These are phyloP conservation scores for Falco cherrug DNA, from an alignment of 2,797 vertebrate species.

Conservation along the genomic window DNA sequence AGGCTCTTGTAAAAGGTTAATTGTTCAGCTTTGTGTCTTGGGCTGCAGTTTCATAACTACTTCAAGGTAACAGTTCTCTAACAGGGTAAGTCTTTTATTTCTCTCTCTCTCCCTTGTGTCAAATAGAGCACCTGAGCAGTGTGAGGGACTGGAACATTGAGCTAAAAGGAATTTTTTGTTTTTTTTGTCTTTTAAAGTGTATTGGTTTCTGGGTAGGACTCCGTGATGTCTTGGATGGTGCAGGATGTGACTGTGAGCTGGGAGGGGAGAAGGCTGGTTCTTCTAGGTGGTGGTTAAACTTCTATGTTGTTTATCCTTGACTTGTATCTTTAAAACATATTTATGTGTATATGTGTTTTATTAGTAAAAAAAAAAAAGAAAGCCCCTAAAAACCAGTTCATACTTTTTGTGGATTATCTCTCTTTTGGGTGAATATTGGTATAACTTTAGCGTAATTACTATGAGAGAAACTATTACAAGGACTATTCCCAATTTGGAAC, in stretches of 20 bases:
- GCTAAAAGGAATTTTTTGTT: not conserved
- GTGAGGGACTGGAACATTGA: not conserved
- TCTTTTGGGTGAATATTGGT: not conserved
- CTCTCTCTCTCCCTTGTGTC: not conserved
- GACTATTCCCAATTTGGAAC: not conserved
- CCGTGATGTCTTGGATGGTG: not conserved
- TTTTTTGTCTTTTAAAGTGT: not conserved
- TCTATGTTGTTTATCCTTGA: not conserved
- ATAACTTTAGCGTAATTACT: not conserved
- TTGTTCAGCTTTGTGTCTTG: slow-evolving; percentile 4
- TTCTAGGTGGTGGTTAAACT: not conserved
- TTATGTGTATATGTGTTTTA: not conserved
- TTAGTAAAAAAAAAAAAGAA: not conserved
- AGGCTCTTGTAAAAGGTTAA: slow-evolving; percentile 18
- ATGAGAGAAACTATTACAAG: not conserved
- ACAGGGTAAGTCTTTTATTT: not conserved
- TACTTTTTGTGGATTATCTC: not conserved
- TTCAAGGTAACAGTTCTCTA: not conserved
- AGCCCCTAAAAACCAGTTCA: not conserved
- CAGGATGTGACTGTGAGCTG: not conserved
- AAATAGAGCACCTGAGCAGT: not conserved
- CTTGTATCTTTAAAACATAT: not conserved
- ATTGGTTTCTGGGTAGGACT: not conserved
- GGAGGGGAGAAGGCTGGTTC: not conserved
- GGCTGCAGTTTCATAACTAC: not conserved